Percentiles rank a stretch among this genome's conserved stretches.
These are phyloP conservation scores for Magallana nippona DNA, from an alignment of 2,888 invertebrate species.

Conservation along the genomic window DNA sequence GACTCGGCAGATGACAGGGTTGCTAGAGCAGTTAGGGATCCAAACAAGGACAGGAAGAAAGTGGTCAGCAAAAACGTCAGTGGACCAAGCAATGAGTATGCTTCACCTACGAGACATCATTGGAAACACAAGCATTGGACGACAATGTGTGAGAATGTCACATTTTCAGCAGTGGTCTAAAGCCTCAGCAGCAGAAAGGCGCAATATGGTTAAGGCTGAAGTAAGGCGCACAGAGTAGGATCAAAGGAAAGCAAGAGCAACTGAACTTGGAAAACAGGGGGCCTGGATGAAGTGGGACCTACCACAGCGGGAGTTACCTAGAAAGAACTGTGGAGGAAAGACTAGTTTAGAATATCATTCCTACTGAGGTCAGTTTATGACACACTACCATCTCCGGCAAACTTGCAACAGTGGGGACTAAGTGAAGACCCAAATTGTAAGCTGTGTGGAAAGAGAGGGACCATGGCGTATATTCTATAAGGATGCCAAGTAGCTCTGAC, in stretches of 20 bases:
- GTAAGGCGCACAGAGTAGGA: constrained; percentile 13
- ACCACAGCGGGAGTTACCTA: constrained; percentile 25
- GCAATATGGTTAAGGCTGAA: constrained; percentile 28
- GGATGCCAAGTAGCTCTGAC: too few relatives aligned
- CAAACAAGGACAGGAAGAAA: constrained; percentile 10
- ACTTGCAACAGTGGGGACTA: constrained; percentile 21
- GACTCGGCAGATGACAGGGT: too few relatives aligned
- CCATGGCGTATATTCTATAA: too few relatives aligned
- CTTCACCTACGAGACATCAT: too few relatives aligned
- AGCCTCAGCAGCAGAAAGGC: neutral
- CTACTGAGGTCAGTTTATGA: constrained; percentile 29
- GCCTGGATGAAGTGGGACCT: neutral
- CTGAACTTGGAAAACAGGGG: neutral
- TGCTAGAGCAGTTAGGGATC: neutral
- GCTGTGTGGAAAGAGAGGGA: too few relatives aligned
- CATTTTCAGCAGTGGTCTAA: constrained; percentile 7
- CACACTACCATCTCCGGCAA: neutral
- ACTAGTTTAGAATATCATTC: constrained; percentile 32
- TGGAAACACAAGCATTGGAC: constrained; percentile 2
- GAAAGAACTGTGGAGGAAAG: constrained; percentile 38
- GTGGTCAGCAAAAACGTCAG: constrained; percentile 28
- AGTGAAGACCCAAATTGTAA: neutral
- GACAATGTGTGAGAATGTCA: neutral
- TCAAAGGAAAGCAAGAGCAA: neutral
- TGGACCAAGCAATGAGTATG: neutral